Evolutionary conservation across 2,113 vertebrate genomes (phyloP).

Genomic region (Sorex fumeus): DNA sequence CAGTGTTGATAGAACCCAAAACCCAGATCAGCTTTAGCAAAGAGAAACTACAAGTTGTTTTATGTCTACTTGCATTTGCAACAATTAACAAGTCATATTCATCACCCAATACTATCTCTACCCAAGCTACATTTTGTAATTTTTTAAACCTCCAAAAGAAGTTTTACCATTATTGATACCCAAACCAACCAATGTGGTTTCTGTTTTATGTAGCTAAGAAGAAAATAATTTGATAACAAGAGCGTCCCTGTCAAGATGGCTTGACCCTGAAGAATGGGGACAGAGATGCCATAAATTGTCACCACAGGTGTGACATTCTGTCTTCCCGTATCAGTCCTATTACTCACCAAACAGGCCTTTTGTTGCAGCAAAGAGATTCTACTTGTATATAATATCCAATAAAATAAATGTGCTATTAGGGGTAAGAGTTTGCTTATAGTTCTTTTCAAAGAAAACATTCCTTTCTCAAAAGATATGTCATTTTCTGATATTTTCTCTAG

Average conservation of each 20-base stretch:
- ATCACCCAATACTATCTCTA: background rate
- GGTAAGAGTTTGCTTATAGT: background rate
- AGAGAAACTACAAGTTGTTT: background rate
- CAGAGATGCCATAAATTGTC: background rate
- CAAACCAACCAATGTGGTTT: constrained; percentile 9
- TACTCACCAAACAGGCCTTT: background rate
- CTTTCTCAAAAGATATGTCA: background rate
- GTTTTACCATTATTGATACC: background rate
- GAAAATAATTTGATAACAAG: background rate
- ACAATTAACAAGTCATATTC: background rate
- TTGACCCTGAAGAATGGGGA: background rate
- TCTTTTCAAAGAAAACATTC: background rate
- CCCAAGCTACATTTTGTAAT: background rate
- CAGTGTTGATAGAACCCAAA: background rate
- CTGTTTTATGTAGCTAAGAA: background rate
- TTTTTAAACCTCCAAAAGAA: constrained; percentile 15
- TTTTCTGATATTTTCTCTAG: background rate
- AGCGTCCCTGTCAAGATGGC: background rate
- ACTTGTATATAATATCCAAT: constrained; percentile 3
- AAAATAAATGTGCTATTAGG: constrained; percentile 6
- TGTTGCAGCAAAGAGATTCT: background rate
- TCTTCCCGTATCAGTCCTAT: background rate
- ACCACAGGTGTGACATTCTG: background rate
- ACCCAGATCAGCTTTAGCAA: background rate
- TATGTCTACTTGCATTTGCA: constrained; percentile 18